phyloP scores from a whole-genome alignment of 2,113 vertebrate species.

The Colaptes auratus region DNA sequence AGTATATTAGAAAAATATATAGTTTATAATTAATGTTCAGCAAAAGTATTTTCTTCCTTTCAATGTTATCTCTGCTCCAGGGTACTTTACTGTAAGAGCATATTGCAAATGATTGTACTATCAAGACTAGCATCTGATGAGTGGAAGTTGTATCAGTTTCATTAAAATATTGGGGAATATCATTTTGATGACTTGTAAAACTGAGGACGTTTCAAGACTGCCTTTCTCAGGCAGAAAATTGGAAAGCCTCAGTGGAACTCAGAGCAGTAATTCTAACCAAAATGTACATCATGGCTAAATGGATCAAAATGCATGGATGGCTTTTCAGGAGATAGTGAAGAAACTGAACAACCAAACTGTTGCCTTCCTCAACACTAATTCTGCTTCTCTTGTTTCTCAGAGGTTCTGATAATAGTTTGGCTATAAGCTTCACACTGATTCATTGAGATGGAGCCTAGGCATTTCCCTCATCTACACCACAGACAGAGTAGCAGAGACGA shows the following conservation, averaged over 20 bases:
- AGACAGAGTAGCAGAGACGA: background rate
- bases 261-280: background rate
- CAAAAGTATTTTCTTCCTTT: background rate
- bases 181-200: background rate
- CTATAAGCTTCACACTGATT: background rate
- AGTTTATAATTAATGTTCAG: background rate
- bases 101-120: background rate
- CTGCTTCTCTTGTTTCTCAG: background rate
- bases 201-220: background rate
- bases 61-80: background rate
- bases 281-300: background rate
- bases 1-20: no score
- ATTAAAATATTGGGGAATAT: background rate
- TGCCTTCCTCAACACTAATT: background rate
- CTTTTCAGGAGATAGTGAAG: background rate
- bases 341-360: background rate
- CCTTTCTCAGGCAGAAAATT: background rate
- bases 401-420: background rate
- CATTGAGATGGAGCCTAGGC: fast-evolving
- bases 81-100: background rate
- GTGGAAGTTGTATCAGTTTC: background rate
- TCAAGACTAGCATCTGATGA: background rate
- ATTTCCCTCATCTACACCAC: background rate
- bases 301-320: background rate
- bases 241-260: background rate